Evolutionary conservation across 2,797 vertebrate species (phyloP).

Genomic region (Thalassophryne amazonica): DNA sequence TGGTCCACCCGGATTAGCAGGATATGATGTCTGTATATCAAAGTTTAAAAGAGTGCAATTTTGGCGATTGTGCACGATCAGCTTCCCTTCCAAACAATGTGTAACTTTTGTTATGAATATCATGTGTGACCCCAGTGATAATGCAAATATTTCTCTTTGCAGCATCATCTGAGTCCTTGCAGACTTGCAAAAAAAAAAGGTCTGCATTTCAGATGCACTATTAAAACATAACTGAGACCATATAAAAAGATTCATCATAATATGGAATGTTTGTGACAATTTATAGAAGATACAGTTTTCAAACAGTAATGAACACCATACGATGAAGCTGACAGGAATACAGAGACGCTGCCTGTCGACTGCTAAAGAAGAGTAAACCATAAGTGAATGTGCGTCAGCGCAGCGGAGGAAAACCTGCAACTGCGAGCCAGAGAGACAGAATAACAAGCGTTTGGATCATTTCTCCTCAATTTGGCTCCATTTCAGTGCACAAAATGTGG

Average conservation of each 20-base stretch:
- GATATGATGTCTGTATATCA: slow-evolving; percentile 64
- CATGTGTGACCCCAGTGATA: slow-evolving; percentile 36
- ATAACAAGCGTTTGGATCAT: slow-evolving; percentile 40
- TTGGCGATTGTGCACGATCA: slow-evolving; percentile 22
- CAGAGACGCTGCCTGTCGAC: slow-evolving; percentile 16
- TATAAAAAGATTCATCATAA: slow-evolving; percentile 19
- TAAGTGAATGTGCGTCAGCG: slow-evolving; percentile 34
- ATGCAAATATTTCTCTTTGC: slow-evolving; percentile 34
- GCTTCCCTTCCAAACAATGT: slow-evolving; percentile 32
- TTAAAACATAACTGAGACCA: slow-evolving; percentile 5
- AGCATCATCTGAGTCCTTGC: slow-evolving; percentile 13
- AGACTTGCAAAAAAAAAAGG: slow-evolving; percentile 30
- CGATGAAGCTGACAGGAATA: too few species aligned
- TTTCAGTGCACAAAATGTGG: slow-evolving; percentile 60
- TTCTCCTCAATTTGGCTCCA: slow-evolving; percentile 58
- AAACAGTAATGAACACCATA: too few species aligned
- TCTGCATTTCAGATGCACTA: slow-evolving; percentile 11
- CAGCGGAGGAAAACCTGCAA: slow-evolving; percentile 28
- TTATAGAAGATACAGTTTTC: slow-evolving; percentile 17
- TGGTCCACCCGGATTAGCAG: slow-evolving; percentile 51
- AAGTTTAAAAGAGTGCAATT: slow-evolving; percentile 50
- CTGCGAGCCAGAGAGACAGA: slow-evolving; percentile 32
- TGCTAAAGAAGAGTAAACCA: slow-evolving; percentile 39
- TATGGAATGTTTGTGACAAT: neutral
- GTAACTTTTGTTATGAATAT: slow-evolving; percentile 43